Conservation (phyloP, 1,140 invertebrate genomes). For the Drosophila lacertosa region DNA sequence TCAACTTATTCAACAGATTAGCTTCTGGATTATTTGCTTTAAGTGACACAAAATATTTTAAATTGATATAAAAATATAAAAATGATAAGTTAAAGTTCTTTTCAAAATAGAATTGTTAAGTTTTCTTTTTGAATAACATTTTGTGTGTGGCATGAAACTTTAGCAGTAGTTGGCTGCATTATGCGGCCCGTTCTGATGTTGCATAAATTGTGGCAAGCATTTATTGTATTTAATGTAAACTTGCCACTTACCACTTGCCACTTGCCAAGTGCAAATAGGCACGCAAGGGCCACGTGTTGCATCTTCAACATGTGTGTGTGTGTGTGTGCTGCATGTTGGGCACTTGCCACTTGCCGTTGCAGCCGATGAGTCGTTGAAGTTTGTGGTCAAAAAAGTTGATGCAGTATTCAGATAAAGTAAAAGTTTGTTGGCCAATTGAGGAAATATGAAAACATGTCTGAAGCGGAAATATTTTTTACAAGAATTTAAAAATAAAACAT, state of each 20-base stretch:
- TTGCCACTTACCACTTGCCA: constrained; percentile 69
- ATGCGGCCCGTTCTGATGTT: constrained; percentile 48
- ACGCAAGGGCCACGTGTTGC: constrained; percentile 75
- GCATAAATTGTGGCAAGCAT: constrained; percentile 75
- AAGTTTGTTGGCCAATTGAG: no score
- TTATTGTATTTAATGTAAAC: constrained; percentile 80
- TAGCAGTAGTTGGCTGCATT: constrained; percentile 15
- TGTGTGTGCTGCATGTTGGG: constrained; percentile 19
- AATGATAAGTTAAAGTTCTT: background rate
- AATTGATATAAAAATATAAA: no score
- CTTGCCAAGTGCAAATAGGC: constrained; percentile 74
- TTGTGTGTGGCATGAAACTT: background rate
- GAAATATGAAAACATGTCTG: no score
- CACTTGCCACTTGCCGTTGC: constrained; percentile 22
- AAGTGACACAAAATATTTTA: no score
- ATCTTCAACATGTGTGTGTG: constrained; percentile 16
- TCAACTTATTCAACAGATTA: no score
- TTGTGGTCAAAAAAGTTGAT: constrained; percentile 69
- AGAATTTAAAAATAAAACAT: background rate
- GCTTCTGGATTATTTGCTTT: no score
- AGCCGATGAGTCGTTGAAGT: constrained; percentile 63
- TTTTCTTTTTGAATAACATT: background rate
- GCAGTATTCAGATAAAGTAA: constrained; percentile 56
- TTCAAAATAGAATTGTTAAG: background rate
- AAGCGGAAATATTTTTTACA: constrained; percentile 13